These are phyloP conservation scores for Osmoderma eremita DNA, from an alignment of 2,888 invertebrate species.

Conservation along the genomic window DNA sequence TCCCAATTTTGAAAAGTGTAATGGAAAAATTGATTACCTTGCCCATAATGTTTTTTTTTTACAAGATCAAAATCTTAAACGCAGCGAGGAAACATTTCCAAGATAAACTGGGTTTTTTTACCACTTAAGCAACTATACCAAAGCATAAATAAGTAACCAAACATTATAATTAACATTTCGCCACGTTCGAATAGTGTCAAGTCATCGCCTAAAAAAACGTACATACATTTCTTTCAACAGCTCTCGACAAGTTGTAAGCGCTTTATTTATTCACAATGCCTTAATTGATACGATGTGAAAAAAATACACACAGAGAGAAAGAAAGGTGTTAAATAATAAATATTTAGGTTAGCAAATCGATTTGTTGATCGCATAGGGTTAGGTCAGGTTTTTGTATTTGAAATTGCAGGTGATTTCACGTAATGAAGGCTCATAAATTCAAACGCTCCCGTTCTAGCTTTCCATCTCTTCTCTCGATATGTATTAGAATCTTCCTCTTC, in stretches of 20 bases:
- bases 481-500: slow-evolving; percentile 5
- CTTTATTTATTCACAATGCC: slow-evolving; percentile 30
- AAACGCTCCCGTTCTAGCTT: slow-evolving; percentile 12
- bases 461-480: slow-evolving; percentile 14
- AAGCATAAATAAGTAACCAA: slow-evolving; percentile 3
- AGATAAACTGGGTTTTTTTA: not conserved
- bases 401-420: slow-evolving; percentile 42
- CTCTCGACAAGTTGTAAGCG: slow-evolving; percentile 20
- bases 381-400: slow-evolving; percentile 41
- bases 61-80: too few relatives aligned
- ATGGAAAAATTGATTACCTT: too few relatives aligned
- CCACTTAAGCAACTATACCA: too few relatives aligned
- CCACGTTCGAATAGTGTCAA: slow-evolving; percentile 36
- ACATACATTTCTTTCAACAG: slow-evolving; percentile 22
- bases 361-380: slow-evolving; percentile 27
- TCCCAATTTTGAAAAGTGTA: too few relatives aligned
- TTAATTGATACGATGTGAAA: slow-evolving; percentile 36
- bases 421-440: slow-evolving; percentile 39
- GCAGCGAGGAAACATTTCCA: too few relatives aligned
- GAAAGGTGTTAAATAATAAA: slow-evolving; percentile 39
- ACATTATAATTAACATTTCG: slow-evolving; percentile 36
- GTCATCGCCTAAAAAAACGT: slow-evolving; percentile 34
- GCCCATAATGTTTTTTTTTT: too few relatives aligned
- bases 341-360: slow-evolving; percentile 38
- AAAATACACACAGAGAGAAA: slow-evolving; percentile 11